Evolutionary conservation across 1,140 invertebrate species (phyloP).

Genomic region (Rhyacophila brunnea): DNA sequence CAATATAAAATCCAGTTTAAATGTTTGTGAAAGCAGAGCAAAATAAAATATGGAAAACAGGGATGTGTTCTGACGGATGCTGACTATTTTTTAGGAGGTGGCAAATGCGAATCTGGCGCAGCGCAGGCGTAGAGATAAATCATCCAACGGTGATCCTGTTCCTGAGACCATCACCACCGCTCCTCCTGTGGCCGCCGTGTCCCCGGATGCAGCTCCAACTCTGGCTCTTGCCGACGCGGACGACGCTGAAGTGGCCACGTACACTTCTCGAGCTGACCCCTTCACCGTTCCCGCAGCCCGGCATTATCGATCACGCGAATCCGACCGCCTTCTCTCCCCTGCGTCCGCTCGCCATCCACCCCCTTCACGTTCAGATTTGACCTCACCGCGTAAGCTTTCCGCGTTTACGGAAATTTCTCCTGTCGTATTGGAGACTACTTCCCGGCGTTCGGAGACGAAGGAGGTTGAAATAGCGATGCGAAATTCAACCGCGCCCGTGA

Average conservation of each 20-base stretch:
- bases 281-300: neutral
- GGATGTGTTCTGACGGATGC: neutral
- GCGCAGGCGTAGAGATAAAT: slow-evolving; percentile 9
- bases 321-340: neutral
- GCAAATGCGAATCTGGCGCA: slow-evolving; percentile 13
- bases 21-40: no score
- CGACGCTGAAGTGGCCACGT: slow-evolving; percentile 26
- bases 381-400: neutral
- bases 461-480: neutral
- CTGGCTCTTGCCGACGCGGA: neutral
- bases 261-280: slow-evolving; percentile 5
- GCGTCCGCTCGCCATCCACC: neutral
- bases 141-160: slow-evolving; percentile 4
- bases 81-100: slow-evolving; percentile 13
- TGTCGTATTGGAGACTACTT: neutral
- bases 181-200: neutral
- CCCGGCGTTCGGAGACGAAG: neutral
- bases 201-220: neutral
- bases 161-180: neutral
- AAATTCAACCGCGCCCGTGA: neutral
- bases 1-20: no score
- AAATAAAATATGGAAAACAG: neutral
- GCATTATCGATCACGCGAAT: neutral
- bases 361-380: neutral
- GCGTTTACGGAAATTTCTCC: no score